A percentile compares a stretch with the other conserved stretches of the same genome.
phyloP scores from a whole-genome alignment of 2,113 vertebrate genomes.

The Loxodonta africana region DNA sequence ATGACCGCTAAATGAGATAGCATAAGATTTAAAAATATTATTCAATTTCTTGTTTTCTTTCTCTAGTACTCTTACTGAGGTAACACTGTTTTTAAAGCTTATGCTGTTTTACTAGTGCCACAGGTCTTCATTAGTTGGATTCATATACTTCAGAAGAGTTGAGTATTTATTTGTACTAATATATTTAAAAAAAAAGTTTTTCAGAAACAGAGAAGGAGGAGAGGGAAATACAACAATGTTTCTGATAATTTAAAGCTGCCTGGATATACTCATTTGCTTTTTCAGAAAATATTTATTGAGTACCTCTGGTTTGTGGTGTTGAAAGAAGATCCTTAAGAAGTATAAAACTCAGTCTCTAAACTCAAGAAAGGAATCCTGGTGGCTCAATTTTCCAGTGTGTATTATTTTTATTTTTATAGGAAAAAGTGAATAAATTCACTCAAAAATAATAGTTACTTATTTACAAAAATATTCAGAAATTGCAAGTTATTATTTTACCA shows the following conservation, averaged over 20 bases:
- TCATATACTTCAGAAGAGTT: slow-evolving; percentile 35
- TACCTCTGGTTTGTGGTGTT: background rate
- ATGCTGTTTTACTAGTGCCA: background rate
- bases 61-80: background rate
- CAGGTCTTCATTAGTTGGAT: slow-evolving; percentile 18
- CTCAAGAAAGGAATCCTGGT: background rate
- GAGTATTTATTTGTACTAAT: slow-evolving; percentile 38
- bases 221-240: background rate
- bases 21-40: slow-evolving; percentile 54
- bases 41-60: background rate
- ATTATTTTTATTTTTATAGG: slow-evolving; percentile 51
- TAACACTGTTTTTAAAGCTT: slow-evolving; percentile 29
- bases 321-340: slow-evolving; percentile 19
- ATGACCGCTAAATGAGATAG: slow-evolving; percentile 5
- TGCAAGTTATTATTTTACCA: slow-evolving; percentile 3
- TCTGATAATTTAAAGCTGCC: background rate
- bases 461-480: slow-evolving; percentile 34
- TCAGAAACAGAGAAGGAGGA: background rate
- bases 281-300: slow-evolving; percentile 23
- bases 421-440: background rate
- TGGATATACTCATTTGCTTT: slow-evolving; percentile 6
- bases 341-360: background rate
- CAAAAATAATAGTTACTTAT: background rate
- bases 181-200: background rate
- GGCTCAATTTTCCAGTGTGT: background rate